Evolutionary conservation across 2,113 vertebrate species (phyloP).

Genomic region (Myanophis thanlyinensis): DNA sequence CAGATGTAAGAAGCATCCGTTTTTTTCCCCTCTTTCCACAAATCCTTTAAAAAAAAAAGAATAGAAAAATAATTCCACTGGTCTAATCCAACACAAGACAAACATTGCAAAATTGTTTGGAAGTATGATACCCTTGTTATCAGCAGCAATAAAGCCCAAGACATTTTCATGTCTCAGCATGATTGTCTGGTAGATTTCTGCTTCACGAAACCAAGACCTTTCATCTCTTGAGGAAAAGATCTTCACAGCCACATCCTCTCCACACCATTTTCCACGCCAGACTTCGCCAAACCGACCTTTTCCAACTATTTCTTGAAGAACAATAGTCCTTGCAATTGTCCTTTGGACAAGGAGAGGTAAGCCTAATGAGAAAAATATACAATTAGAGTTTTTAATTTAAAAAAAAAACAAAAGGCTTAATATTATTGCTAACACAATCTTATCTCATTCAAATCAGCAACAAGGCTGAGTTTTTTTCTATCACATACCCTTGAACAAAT

Average conservation of each 20-base stretch:
- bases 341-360: conserved; percentile 92
- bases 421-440: too few relatives aligned
- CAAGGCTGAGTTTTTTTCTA: not conserved
- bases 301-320: conserved; percentile 93
- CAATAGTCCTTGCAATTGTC: conserved; percentile 93
- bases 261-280: conserved; percentile 95
- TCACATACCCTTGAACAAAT: not conserved
- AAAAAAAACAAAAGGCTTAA: rapidly evolving
- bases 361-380: conserved; percentile 65
- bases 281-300: conserved; percentile 96
- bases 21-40: not conserved
- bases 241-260: conserved; percentile 96
- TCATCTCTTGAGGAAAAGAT: conserved; percentile 97
- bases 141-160: conserved; percentile 95
- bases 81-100: conserved; percentile 1
- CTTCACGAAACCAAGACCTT: conserved; percentile 96
- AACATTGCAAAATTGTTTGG: conserved; percentile 13
- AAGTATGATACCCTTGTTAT: conserved; percentile 88
- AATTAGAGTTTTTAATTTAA: rapidly evolving
- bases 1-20: not conserved
- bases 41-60: not conserved
- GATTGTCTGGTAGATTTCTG: conserved; percentile 96
- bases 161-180: conserved; percentile 97
- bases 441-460: not conserved
- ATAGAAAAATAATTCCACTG: not conserved